Conservation (phyloP, 2,797 vertebrate species). For the Lagodon rhomboides region DNA sequence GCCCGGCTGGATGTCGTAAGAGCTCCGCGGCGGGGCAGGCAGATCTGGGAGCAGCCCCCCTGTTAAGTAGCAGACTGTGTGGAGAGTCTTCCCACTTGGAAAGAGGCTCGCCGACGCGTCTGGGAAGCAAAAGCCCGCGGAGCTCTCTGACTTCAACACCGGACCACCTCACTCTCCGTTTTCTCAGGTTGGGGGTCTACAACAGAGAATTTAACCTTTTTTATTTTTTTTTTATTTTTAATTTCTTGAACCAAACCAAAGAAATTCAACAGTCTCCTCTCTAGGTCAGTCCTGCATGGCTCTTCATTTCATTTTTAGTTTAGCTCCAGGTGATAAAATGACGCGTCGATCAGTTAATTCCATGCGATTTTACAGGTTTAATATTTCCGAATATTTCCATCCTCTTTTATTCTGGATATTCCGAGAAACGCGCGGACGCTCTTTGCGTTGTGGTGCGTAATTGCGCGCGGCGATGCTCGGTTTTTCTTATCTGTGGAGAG, state of each 20-base stretch:
- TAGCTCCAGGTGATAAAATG: not conserved
- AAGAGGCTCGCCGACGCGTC: slow-evolving; percentile 81
- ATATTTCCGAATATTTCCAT: not conserved
- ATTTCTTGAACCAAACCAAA: slow-evolving; percentile 31
- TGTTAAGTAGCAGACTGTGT: slow-evolving; percentile 93
- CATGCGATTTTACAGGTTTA: not conserved
- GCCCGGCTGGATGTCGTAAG: slow-evolving; percentile 91
- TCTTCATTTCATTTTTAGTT: not conserved
- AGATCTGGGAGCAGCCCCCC: slow-evolving; percentile 91
- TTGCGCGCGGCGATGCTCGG: slow-evolving; percentile 54
- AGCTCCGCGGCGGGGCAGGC: slow-evolving; percentile 84
- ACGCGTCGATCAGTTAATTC: not conserved
- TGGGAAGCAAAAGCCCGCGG: slow-evolving; percentile 73
- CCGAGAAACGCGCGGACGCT: not conserved
- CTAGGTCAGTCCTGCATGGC: slow-evolving; percentile 67
- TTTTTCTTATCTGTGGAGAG: not conserved
- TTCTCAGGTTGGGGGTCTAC: slow-evolving; percentile 57
- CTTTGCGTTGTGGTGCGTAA: slow-evolving; percentile 52
- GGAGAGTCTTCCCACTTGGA: slow-evolving; percentile 91
- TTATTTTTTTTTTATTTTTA: slow-evolving; percentile 15
- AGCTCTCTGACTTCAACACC: slow-evolving; percentile 61
- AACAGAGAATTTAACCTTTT: slow-evolving; percentile 58
- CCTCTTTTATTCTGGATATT: slow-evolving; percentile 4
- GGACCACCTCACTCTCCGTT: slow-evolving; percentile 57
- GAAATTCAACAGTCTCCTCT: slow-evolving; percentile 22